Evolutionary conservation across 2,113 vertebrate genomes (phyloP).

Genomic region (Alligator mississippiensis): DNA sequence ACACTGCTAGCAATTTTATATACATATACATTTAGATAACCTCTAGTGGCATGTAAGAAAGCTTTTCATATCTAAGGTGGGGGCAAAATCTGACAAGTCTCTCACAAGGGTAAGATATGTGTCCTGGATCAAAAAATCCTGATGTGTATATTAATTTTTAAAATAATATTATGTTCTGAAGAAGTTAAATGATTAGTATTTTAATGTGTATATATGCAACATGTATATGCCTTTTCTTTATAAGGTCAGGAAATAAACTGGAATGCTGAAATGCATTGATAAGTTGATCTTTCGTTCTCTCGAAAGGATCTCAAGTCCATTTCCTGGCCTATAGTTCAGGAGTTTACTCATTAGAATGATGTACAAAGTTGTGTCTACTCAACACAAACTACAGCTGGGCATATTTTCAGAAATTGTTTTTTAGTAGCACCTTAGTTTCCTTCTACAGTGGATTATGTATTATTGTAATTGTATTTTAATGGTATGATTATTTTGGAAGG

Average conservation of each 20-base stretch:
- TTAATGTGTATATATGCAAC: not conserved
- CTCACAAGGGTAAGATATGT: no score
- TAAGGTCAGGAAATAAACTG: not conserved
- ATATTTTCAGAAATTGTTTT: not conserved
- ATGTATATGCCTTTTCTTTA: not conserved
- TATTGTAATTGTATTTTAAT: no score
- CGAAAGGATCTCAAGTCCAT: not conserved
- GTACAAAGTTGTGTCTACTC: not conserved
- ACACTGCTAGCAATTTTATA: not conserved
- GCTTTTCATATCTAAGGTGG: no score
- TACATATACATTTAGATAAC: not conserved
- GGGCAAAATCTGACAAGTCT: no score
- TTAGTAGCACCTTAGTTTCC: no score
- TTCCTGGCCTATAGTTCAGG: not conserved
- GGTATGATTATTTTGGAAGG: no score
- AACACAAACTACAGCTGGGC: not conserved
- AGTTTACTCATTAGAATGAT: not conserved
- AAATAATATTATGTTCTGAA: not conserved
- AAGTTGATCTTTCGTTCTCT: not conserved
- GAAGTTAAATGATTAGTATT: not conserved
- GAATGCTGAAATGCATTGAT: not conserved
- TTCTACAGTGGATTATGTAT: no score
- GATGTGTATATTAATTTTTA: not conserved
- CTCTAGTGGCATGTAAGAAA: not conserved
- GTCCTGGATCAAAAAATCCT: not conserved